Base-by-base conservation (phyloP, 2,113 vertebrate genomes). In the Sinocyclocheilus grahami region DNA sequence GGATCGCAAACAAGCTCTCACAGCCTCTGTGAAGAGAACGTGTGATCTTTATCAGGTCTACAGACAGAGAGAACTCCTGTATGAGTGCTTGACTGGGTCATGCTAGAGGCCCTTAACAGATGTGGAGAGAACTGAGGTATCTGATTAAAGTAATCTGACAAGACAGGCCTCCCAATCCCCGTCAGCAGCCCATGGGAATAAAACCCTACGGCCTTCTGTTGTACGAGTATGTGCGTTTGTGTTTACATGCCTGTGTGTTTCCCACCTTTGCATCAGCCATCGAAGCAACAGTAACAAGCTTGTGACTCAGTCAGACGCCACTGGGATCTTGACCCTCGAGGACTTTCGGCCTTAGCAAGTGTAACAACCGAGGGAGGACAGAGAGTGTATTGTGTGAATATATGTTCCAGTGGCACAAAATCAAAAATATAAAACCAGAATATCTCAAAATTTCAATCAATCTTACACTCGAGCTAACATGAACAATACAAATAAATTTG, bases 141-240 rank as follows among this genome's bases (percentile, higher is more conserved):
- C 88, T 89, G 91, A 93, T 94, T 93, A 95, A 92, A 89, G 90
- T 92, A 93, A 94, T 94, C 93, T 90, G 88, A 82, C 79, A 86
- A 87, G 92, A 78, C 76, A 78, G 76, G 88, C 90, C 92, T 89
- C 92, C 92, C 86, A 87, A 71, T 7, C 27, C 33, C 79, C 46
- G 5, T 12, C 27, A 13, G 14, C n/a, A 75, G 72, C 71, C 82
- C 80, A 87, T 86, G 42, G 92, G 58, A 90, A 89, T 90, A 94
- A 93, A 92, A 69, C 22, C 86, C 75, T 48, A 12, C 2, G 78
- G 60, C 87, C 60, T 78, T 82, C 78, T 88, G 83, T 82, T 85
- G 83, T 30, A 51, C 22, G 72, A 76, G 77, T 11, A 20, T 24
- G 71, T 72, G 51, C 8, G 33, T 11, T 76, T 46, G 33, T 79